A percentile compares a stretch with the other conserved stretches of the same genome.
phyloP scores from a whole-genome alignment of 2,888 invertebrate genomes.

The Steinernema scapterisci region DNA sequence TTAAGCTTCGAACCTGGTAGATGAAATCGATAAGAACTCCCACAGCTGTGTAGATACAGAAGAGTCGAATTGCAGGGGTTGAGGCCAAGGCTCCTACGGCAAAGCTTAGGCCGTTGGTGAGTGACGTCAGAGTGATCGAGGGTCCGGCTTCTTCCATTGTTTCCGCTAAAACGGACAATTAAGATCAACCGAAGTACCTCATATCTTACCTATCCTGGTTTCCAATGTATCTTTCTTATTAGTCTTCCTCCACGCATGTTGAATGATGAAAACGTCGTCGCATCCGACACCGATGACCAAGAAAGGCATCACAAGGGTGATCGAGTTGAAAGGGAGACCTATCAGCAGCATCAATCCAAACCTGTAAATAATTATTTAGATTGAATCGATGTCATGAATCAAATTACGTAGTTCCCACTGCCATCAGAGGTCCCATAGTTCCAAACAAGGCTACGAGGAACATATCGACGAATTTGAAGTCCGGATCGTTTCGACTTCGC shows the following conservation, averaged over 20 bases:
- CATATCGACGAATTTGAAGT: not conserved
- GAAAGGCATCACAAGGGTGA: conserved; percentile 60
- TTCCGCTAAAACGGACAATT: not conserved
- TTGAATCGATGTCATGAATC: not conserved
- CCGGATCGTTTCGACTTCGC: not conserved
- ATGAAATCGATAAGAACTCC: conserved; percentile 54
- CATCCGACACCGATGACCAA: conserved; percentile 57
- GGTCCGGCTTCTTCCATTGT: conserved; percentile 54
- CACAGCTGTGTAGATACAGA: conserved; percentile 56
- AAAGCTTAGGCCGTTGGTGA: conserved; percentile 56
- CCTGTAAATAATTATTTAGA: not conserved
- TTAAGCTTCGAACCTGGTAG: conserved; percentile 45
- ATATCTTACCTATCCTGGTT: conserved; percentile 47
- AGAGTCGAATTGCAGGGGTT: conserved; percentile 56
- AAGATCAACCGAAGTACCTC: not conserved
- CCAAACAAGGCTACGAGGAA: conserved; percentile 55
- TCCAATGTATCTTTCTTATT: conserved; percentile 48
- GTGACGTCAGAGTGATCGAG: conserved; percentile 57
- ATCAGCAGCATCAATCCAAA: conserved; percentile 53
- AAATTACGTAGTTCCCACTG: conserved; percentile 45
- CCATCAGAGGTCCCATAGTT: conserved; percentile 55
- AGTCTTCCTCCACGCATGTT: conserved; percentile 56
- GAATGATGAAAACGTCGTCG: conserved; percentile 61
- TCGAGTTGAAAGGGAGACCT: conserved; percentile 57
- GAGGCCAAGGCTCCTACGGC: conserved; percentile 50